phyloP scores from a whole-genome alignment of 2,888 invertebrate genomes.

The Sminthurinus aureus region DNA sequence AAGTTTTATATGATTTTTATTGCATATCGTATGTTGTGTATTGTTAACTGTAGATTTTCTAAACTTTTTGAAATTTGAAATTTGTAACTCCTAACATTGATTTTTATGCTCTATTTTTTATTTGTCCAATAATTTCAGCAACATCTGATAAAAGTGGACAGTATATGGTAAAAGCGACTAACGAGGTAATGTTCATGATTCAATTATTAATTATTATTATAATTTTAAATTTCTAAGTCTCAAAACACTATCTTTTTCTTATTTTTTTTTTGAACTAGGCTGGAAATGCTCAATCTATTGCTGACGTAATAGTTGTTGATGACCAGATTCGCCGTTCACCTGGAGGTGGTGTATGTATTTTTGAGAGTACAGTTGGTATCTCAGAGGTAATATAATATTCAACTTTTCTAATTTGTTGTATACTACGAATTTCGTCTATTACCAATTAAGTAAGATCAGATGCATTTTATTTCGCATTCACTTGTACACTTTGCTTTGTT shows the following conservation, averaged over 20 bases:
- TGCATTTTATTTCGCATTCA: too few species aligned
- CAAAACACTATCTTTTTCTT: not conserved
- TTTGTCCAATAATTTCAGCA: conserved; percentile 63
- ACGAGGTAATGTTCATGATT: conserved; percentile 65
- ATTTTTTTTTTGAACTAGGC: conserved; percentile 62
- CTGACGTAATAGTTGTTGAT: conserved; percentile 78
- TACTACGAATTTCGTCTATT: too few species aligned
- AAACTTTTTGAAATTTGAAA: not conserved
- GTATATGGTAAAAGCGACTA: conserved; percentile 77
- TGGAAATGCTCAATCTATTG: conserved; percentile 83
- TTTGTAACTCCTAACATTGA: too few species aligned
- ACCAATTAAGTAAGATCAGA: too few species aligned
- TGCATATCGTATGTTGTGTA: conserved; percentile 15
- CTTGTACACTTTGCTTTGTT: too few species aligned
- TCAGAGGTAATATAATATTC: conserved; percentile 29
- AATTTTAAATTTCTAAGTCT: too few species aligned
- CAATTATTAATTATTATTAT: too few species aligned
- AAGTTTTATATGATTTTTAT: not conserved
- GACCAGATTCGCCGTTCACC: conserved; percentile 66
- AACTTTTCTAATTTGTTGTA: not conserved
- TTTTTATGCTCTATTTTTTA: conserved; percentile 6
- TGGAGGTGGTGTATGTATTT: conserved; percentile 59
- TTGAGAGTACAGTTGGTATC: conserved; percentile 38
- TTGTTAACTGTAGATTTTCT: not conserved
- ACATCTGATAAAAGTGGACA: conserved; percentile 75